Percentiles rank a stretch among this genome's conserved stretches.
phyloP scores from a whole-genome alignment of 2,113 vertebrate species.

The Rostratula benghalensis region DNA sequence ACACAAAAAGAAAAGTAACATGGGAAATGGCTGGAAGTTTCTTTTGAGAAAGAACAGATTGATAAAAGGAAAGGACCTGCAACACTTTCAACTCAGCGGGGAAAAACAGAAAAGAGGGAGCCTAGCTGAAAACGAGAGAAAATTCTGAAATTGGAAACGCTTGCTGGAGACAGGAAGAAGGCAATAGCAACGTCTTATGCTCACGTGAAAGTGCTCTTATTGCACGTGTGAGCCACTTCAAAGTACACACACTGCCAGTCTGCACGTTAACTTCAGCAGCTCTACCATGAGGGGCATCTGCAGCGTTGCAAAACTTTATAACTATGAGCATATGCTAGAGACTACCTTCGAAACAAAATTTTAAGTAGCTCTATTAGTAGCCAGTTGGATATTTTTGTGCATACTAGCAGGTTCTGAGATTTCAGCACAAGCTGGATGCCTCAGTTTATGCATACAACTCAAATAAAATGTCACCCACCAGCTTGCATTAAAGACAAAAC shows the following conservation, averaged over 20 bases:
- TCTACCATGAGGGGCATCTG: not conserved
- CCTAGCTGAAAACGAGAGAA: not conserved
- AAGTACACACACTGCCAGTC: not conserved
- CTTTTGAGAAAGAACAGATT: not conserved
- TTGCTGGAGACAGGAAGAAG: not conserved
- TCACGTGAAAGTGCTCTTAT: conserved; percentile 12
- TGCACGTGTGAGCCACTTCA: not conserved
- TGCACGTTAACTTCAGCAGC: not conserved
- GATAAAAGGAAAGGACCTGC: not conserved
- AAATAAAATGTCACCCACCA: not conserved
- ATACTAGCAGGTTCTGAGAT: not conserved
- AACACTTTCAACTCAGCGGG: not conserved
- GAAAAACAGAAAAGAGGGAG: not conserved
- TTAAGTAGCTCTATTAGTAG: not conserved
- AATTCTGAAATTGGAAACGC: conserved; percentile 18
- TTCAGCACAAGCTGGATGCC: not conserved
- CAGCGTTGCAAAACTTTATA: not conserved
- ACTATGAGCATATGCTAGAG: not conserved
- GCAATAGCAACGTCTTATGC: not conserved
- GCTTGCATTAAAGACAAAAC: not conserved
- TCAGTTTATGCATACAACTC: not conserved
- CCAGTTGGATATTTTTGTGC: not conserved
- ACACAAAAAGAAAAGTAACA: not conserved
- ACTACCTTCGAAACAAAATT: not conserved
- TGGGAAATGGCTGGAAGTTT: not conserved